Conservation (phyloP, 2,113 vertebrate species). For the Syngnathus scovelli region DNA sequence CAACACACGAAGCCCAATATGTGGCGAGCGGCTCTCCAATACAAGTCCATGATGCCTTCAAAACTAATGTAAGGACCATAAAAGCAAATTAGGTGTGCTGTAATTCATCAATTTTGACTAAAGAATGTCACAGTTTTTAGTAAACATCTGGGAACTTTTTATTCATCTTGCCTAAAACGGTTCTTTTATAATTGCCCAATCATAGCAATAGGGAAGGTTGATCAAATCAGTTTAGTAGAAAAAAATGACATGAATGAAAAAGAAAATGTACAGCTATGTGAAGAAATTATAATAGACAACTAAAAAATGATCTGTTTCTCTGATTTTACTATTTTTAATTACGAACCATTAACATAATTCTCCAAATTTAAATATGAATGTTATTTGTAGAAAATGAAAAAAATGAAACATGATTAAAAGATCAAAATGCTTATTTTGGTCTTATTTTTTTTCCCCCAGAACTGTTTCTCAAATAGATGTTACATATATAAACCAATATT, state of each 20-base stretch:
- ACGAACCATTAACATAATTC: background rate
- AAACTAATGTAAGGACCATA: too few species aligned
- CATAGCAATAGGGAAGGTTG: background rate
- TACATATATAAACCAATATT: background rate
- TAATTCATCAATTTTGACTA: too few species aligned
- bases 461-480: background rate
- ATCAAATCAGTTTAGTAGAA: background rate
- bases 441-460: background rate
- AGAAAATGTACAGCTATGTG: background rate
- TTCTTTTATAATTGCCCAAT: background rate
- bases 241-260: background rate
- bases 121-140: too few species aligned
- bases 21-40: too few species aligned
- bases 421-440: background rate
- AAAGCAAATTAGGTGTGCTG: too few species aligned
- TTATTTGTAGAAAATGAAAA: too few species aligned
- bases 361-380: background rate
- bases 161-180: too few species aligned
- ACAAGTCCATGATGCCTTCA: too few species aligned
- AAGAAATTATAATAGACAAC: background rate
- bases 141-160: too few species aligned
- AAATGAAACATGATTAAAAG: background rate
- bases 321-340: background rate
- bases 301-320: background rate
- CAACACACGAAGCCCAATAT: too few species aligned